Evolutionary conservation across 2,113 vertebrate genomes (phyloP).

Genomic region (Dipodomys stephensi): DNA sequence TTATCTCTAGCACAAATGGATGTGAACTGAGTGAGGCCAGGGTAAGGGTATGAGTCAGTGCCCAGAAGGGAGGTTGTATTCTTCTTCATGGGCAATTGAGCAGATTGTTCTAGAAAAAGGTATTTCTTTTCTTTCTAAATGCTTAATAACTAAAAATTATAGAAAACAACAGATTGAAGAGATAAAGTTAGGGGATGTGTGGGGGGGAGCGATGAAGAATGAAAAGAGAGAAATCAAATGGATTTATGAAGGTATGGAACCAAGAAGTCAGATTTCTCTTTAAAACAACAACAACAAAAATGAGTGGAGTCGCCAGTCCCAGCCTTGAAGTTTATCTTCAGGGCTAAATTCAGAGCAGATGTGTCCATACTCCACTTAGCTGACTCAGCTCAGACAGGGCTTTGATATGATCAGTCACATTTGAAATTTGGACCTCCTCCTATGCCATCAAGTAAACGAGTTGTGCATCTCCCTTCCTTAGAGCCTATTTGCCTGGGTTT

Average conservation of each 20-base stretch:
- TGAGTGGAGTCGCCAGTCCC: background rate
- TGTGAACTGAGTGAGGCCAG: background rate
- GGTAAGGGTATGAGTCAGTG: constrained; percentile 61
- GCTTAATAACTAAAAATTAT: constrained; percentile 22
- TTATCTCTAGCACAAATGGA: background rate
- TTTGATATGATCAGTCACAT: background rate
- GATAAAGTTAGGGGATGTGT: background rate
- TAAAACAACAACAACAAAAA: background rate
- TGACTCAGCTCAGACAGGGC: background rate
- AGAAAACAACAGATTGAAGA: background rate
- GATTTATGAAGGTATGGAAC: background rate
- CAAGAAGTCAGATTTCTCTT: background rate
- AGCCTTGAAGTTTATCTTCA: constrained; percentile 31
- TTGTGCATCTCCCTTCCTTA: background rate
- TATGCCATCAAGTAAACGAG: background rate
- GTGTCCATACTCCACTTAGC: background rate
- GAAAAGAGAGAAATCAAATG: background rate
- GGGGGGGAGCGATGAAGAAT: background rate
- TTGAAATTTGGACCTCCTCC: constrained; percentile 16
- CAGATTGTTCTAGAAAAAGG: constrained; percentile 49
- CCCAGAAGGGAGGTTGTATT: constrained; percentile 44
- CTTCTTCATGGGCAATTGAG: constrained; percentile 22
- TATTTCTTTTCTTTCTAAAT: background rate
- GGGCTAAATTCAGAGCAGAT: constrained; percentile 16
- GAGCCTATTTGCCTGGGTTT: background rate